A percentile compares a stretch with the other conserved stretches of the same genome.
These are phyloP conservation scores for Neuroscelio doddi DNA, from an alignment of 2,888 invertebrate genomes.

Conservation along the genomic window DNA sequence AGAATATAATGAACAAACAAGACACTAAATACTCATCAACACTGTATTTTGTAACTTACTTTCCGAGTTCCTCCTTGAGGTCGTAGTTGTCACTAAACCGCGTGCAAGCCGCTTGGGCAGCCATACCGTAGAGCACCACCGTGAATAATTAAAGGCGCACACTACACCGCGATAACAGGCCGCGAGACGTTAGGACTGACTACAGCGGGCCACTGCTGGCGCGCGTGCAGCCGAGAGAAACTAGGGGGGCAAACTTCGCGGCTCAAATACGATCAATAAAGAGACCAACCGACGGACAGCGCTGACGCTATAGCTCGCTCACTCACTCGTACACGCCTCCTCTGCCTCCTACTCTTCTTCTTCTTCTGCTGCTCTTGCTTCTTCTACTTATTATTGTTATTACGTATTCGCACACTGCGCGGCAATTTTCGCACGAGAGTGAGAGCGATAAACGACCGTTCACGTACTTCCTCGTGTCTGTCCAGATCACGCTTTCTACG, in stretches of 20 bases:
- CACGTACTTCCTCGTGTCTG: conserved; percentile 4
- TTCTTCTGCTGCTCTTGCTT: neutral
- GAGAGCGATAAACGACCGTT: conserved; percentile 1
- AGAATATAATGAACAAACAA: too few relatives aligned
- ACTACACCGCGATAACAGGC: conserved; percentile 51
- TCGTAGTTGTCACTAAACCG: conserved; percentile 99
- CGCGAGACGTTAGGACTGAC: conserved; percentile 26
- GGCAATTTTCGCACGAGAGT: neutral
- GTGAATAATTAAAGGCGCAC: conserved; percentile 47
- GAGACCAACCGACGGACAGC: conserved; percentile 46
- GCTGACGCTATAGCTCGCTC: conserved; percentile 26
- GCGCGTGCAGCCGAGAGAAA: conserved; percentile 39
- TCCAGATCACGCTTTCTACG: conserved; percentile 10
- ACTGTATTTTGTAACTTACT: conserved; percentile 84
- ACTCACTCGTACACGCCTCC: conserved; percentile 6
- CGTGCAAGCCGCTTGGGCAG: conserved; percentile 92
- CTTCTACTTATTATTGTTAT: neutral
- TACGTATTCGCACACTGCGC: neutral
- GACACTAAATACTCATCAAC: too few relatives aligned
- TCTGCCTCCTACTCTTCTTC: conserved; percentile 5
- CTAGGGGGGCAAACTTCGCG: conserved; percentile 63
- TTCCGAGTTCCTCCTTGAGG: conserved; percentile 99
- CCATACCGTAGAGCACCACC: conserved; percentile 77
- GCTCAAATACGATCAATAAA: conserved; percentile 70
- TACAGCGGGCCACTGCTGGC: conserved; percentile 50